Base-by-base conservation (phyloP, 2,113 vertebrate species). In the Motacilla alba region DNA sequence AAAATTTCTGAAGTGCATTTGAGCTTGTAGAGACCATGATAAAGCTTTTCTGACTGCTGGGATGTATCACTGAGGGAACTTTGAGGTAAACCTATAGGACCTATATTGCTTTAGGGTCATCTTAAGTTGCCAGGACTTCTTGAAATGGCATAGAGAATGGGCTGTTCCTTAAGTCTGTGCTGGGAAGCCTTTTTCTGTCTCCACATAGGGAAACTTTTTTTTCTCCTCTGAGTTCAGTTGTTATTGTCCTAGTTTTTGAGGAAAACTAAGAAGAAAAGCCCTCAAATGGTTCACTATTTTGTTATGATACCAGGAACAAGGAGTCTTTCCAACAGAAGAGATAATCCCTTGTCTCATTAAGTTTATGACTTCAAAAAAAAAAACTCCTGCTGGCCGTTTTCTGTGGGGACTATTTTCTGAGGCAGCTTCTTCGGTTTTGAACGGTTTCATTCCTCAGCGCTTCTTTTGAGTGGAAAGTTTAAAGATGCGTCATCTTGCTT, bases 401-500 rank as follows among this genome's bases (percentile, higher is more conserved):
- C 73, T 72, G 23, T 79, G 70, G 87, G 62, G 84, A 82, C 93
- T 30, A 0, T 91, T 94, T 95, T 92, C 89, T 3, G 5, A 84
- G 87, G 74, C 93, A 93, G 69, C 69, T 95, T 70, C 77, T 94
- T 84, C 41, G 52, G 41, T 89, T 95, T 89, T 94, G 89, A 79
- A 76, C 72, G 81, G 74, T 89, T 95, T 95, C 46, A 91, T 95
- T 93, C 91, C 89, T 95, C 93, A 91, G 91, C 1, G 60, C 81
- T 87, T 90, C 93, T 94, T 93, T 89, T 84, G 89, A 96, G 91
- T 82, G 83, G 89, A 94, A 96, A 89, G 93, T 96, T 97, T 87
- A 94, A 83, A 78, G 77, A 94, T 95, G 91, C 77, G 58, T 97
- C 91, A 92, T 97, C 93, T 84, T 52, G 86, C 91, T 78, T 37